Conservation (phyloP, 2,113 vertebrate genomes). For the Morphnarchus princeps region DNA sequence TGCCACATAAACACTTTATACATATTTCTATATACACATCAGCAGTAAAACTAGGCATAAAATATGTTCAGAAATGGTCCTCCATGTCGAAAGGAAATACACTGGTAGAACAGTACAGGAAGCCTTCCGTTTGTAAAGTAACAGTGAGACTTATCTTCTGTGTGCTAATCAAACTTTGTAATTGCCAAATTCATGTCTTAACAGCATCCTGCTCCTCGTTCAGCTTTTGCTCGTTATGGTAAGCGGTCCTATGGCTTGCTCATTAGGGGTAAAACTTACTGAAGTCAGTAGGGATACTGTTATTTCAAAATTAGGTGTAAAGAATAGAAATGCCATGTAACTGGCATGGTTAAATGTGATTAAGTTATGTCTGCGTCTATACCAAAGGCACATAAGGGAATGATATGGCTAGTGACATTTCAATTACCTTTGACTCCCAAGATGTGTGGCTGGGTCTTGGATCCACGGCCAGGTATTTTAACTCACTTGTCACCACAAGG, state of each 20-base stretch:
- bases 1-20: neutral
- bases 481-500: neutral
- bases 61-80: neutral
- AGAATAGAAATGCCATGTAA: neutral
- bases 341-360: neutral
- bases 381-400: neutral
- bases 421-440: neutral
- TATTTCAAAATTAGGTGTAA: neutral
- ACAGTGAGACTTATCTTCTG: neutral
- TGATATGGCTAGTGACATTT: neutral
- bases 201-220: neutral
- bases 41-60: neutral
- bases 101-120: neutral
- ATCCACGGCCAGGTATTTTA: neutral
- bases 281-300: neutral
- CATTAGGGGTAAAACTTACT: neutral
- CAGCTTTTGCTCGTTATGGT: neutral
- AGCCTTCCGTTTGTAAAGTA: neutral
- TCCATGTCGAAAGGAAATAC: neutral
- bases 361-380: neutral
- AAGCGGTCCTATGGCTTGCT: neutral
- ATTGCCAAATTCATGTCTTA: neutral
- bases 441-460: neutral
- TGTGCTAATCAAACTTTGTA: neutral
- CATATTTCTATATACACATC: neutral